Conservation (phyloP, 2,113 vertebrate genomes). For the Ondatra zibethicus region DNA sequence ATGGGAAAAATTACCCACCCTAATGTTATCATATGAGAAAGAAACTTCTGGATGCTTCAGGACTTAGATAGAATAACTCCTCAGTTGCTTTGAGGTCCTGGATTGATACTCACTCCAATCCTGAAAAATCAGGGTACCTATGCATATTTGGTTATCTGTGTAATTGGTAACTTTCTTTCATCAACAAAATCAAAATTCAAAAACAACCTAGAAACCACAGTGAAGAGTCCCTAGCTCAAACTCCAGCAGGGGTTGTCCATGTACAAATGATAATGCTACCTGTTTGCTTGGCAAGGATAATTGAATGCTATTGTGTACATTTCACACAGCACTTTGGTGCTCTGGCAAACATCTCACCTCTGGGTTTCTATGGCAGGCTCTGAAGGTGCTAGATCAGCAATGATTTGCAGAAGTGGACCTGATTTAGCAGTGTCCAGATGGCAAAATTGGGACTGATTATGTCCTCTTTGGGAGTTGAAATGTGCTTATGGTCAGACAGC, state of each 20-base stretch:
- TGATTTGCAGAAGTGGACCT: slow-evolving; percentile 54
- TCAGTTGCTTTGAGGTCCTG: not conserved
- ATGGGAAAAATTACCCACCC: not conserved
- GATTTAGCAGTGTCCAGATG: slow-evolving; percentile 71
- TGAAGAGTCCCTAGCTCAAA: slow-evolving; percentile 28
- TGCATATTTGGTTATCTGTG: not conserved
- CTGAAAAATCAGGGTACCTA: not conserved
- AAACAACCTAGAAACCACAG: not conserved
- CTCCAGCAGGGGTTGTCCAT: slow-evolving; percentile 36
- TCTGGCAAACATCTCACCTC: not conserved
- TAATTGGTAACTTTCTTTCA: slow-evolving; percentile 47
- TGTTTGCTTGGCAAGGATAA: slow-evolving; percentile 64
- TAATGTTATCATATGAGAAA: slow-evolving; percentile 40
- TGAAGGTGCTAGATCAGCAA: slow-evolving; percentile 49
- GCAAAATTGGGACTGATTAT: slow-evolving; percentile 70
- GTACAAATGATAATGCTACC: slow-evolving; percentile 44
- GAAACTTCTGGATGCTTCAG: not conserved
- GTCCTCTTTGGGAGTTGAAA: slow-evolving; percentile 65
- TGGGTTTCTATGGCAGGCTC: not conserved
- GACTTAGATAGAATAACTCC: not conserved
- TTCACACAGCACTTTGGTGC: not conserved
- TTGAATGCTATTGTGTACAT: not conserved
- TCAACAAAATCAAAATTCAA: not conserved
- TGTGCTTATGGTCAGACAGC: slow-evolving; percentile 59
- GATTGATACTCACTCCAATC: not conserved